Evolutionary conservation across 2,888 invertebrate species (phyloP).

Genomic region (Apotomis betuletana): DNA sequence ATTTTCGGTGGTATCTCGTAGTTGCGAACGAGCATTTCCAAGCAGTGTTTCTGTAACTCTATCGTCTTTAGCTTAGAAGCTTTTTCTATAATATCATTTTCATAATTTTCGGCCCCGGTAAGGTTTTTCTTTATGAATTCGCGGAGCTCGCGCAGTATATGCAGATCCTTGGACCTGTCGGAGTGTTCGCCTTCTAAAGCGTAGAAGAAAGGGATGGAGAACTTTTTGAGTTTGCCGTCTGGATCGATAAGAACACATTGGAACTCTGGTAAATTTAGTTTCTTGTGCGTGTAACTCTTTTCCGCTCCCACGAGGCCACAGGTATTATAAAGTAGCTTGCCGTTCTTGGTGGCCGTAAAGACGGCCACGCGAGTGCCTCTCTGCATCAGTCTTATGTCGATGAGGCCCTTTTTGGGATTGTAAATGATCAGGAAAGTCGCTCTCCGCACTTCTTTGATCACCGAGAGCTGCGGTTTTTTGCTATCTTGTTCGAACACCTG

Average conservation of each 20-base stretch:
- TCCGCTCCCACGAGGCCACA: slow-evolving; percentile 91
- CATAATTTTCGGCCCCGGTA: slow-evolving; percentile 74
- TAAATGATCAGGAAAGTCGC: slow-evolving; percentile 95
- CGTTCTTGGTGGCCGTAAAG: slow-evolving; percentile 94
- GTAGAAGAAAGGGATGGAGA: slow-evolving; percentile 95
- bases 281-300: slow-evolving; percentile 80
- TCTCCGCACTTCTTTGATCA: slow-evolving; percentile 80
- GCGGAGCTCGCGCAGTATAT: slow-evolving; percentile 90
- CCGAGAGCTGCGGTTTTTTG: slow-evolving; percentile 71
- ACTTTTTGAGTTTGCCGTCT: slow-evolving; percentile 91
- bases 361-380: slow-evolving; percentile 95
- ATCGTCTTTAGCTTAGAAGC: slow-evolving; percentile 87
- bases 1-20: slow-evolving; percentile 86
- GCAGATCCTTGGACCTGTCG: slow-evolving; percentile 93
- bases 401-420: slow-evolving; percentile 94
- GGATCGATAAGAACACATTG: slow-evolving; percentile 92
- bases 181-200: slow-evolving; percentile 94
- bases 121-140: slow-evolving; percentile 85
- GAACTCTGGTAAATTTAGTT: slow-evolving; percentile 85
- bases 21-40: slow-evolving; percentile 87
- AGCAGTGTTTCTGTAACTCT: slow-evolving; percentile 87
- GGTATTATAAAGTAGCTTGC: slow-evolving; percentile 90
- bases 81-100: slow-evolving; percentile 81
- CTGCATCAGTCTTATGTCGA: slow-evolving; percentile 97
- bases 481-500: slow-evolving; percentile 76